Conservation (phyloP, 2,888 invertebrate genomes). For the Philopedon plagiatum region DNA sequence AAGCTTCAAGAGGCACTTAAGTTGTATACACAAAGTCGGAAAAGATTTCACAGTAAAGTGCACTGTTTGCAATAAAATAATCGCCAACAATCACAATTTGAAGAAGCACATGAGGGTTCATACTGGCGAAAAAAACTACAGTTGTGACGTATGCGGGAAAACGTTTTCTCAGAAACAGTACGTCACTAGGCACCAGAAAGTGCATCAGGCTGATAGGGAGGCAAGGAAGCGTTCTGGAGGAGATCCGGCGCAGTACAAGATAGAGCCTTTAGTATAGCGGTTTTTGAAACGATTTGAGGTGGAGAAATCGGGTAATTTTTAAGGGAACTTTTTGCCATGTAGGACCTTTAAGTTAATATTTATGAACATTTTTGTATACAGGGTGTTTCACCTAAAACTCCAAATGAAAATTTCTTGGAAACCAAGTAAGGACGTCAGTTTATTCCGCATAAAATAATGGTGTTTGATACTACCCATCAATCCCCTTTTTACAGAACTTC, state of each 20-base stretch:
- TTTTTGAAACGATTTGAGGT: neutral
- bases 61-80: slow-evolving; percentile 59
- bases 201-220: slow-evolving; percentile 42
- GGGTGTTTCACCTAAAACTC: too few relatives aligned
- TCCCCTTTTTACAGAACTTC: too few relatives aligned
- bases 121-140: slow-evolving; percentile 61
- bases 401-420: too few relatives aligned
- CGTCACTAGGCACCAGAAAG: slow-evolving; percentile 56
- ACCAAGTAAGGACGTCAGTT: too few relatives aligned
- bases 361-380: neutral
- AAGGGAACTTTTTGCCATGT: neutral
- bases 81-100: slow-evolving; percentile 62
- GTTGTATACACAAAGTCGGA: slow-evolving; percentile 62
- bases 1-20: slow-evolving; percentile 62
- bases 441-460: too few relatives aligned
- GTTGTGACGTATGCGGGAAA: slow-evolving; percentile 61
- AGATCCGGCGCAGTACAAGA: slow-evolving; percentile 1
- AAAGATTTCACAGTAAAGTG: slow-evolving; percentile 59
- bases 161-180: slow-evolving; percentile 58
- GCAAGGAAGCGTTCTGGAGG: slow-evolving; percentile 1
- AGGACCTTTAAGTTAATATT: neutral
- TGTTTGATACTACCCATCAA: too few relatives aligned
- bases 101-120: slow-evolving; percentile 63
- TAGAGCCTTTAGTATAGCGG: slow-evolving; percentile 8
- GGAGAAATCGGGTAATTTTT: neutral